Evolutionary conservation across 1,140 invertebrate species (phyloP).

Genomic region (Drosophila setifemur): DNA sequence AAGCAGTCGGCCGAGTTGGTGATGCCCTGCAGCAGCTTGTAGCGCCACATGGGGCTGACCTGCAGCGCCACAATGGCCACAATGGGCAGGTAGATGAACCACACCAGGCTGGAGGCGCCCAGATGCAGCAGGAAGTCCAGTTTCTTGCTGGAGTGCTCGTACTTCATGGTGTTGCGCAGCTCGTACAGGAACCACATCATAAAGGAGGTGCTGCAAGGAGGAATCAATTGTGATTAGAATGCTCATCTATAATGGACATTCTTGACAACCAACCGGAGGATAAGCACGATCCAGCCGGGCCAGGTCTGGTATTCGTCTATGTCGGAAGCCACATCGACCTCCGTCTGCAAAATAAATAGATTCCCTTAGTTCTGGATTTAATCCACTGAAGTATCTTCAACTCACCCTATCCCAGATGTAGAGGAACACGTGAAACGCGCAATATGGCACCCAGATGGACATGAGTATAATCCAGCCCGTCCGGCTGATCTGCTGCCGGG

Average conservation of each 20-base stretch:
- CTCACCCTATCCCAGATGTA: constrained; percentile 98
- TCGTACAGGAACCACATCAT: constrained; percentile 98
- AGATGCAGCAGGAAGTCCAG: constrained; percentile 97
- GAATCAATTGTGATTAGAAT: not conserved
- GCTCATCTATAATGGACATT: not conserved
- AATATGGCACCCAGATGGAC: constrained; percentile 95
- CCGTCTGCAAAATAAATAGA: constrained; percentile 87
- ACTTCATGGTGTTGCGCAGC: constrained; percentile 95
- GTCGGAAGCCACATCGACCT: constrained; percentile 97
- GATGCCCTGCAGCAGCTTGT: constrained; percentile 96
- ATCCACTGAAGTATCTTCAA: not conserved
- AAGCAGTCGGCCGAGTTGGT: constrained; percentile 97
- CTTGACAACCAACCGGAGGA: constrained; percentile 77
- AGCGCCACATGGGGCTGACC: constrained; percentile 96
- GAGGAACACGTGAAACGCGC: constrained; percentile 93
- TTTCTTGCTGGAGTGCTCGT: constrained; percentile 95
- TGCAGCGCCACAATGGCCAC: constrained; percentile 96
- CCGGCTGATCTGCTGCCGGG: constrained; percentile 93
- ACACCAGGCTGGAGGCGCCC: constrained; percentile 97
- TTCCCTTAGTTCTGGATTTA: not conserved
- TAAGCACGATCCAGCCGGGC: constrained; percentile 96
- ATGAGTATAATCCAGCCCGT: constrained; percentile 88
- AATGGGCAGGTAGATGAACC: constrained; percentile 98
- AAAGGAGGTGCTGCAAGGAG: constrained; percentile 89
- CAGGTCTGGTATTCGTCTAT: constrained; percentile 98